Evolutionary conservation across 2,113 vertebrate genomes (phyloP).

Genomic region (Odocoileus virginianus): DNA sequence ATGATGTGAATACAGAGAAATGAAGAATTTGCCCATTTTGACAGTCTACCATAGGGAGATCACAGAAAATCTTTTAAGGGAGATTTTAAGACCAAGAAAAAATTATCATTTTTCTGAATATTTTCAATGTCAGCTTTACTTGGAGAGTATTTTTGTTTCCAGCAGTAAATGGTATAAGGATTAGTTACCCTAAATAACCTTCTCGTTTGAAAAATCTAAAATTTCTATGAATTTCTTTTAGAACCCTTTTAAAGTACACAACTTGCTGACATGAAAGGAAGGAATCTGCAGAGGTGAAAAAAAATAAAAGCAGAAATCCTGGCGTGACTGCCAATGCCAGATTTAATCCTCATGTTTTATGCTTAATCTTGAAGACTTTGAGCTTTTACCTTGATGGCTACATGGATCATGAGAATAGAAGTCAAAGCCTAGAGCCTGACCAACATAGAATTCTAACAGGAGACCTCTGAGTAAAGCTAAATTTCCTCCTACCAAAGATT

Average conservation of each 20-base stretch:
- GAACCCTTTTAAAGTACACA: background rate
- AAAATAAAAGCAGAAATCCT: background rate
- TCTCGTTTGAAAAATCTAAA: slow-evolving; percentile 18
- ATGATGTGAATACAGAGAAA: background rate
- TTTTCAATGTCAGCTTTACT: slow-evolving; percentile 21
- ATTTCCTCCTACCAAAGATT: background rate
- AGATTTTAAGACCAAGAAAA: background rate
- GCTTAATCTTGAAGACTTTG: background rate
- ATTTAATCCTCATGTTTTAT: background rate
- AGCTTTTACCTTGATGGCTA: background rate
- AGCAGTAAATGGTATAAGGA: background rate
- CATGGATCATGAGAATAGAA: background rate
- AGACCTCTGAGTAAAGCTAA: background rate
- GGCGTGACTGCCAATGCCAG: background rate
- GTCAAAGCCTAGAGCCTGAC: background rate
- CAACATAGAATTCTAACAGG: background rate
- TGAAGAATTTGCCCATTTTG: background rate
- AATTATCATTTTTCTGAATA: slow-evolving; percentile 2
- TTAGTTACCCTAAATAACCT: background rate
- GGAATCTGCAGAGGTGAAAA: background rate
- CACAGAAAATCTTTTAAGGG: background rate
- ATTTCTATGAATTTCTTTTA: slow-evolving; percentile 2
- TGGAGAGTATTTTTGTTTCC: slow-evolving; percentile 1
- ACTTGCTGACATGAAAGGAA: background rate
- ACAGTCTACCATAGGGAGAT: background rate